Conservation (phyloP, 1,140 invertebrate species). For the Plutomurus gul region DNA sequence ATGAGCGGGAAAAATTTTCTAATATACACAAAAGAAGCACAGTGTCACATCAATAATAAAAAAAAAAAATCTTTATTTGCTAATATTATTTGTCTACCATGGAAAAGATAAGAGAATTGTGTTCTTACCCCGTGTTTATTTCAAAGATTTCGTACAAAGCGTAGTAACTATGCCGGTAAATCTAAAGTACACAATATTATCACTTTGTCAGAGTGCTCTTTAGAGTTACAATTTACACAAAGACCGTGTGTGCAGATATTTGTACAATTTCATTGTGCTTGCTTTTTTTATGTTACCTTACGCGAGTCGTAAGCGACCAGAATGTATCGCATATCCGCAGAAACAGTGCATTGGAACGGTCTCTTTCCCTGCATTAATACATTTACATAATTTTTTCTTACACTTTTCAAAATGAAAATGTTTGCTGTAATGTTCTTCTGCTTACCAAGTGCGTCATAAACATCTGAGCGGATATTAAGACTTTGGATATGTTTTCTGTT, state of each 20-base stretch:
- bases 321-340: constrained; percentile 62
- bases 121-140: constrained; percentile 61
- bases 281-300: constrained; percentile 59
- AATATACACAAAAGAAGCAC: background rate
- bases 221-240: background rate
- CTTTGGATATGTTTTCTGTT: background rate
- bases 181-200: constrained; percentile 59
- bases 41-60: background rate
- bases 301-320: constrained; percentile 61
- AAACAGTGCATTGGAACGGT: constrained; percentile 61
- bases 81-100: background rate
- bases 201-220: background rate
- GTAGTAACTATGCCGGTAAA: constrained; percentile 64
- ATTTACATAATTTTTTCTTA: background rate
- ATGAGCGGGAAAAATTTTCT: background rate
- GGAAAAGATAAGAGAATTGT: background rate
- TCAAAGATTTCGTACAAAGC: constrained; percentile 65
- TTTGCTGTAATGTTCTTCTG: background rate
- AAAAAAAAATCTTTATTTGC: background rate
- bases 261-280: background rate
- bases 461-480: background rate
- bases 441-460: constrained; percentile 7
- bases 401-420: background rate
- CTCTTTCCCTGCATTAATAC: constrained; percentile 58
- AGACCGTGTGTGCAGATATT: background rate